Conservation (phyloP, 2,797 vertebrate genomes). For the Neosalanx taihuensis region DNA sequence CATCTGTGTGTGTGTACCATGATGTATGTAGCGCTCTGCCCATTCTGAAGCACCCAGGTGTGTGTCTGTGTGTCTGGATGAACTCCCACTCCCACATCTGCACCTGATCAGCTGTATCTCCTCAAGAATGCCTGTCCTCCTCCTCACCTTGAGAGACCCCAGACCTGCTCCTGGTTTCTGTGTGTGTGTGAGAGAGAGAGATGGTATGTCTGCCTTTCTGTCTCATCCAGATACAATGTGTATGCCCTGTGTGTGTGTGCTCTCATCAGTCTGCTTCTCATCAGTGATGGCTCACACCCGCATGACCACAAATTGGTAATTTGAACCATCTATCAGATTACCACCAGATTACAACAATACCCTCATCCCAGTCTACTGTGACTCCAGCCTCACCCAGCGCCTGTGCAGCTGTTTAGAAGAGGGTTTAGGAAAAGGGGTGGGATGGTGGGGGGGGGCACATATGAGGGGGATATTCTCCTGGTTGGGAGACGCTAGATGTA, state of each 20-base stretch:
- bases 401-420: background rate
- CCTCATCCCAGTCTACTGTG: background rate
- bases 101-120: constrained; percentile 35
- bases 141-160: constrained; percentile 26
- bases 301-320: constrained; percentile 8
- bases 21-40: too few relatives aligned
- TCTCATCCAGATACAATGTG: background rate
- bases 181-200: background rate
- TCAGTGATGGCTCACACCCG: background rate
- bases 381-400: background rate
- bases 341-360: constrained; percentile 14
- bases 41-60: background rate
- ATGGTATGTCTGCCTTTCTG: background rate
- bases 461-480: background rate
- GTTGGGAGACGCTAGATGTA: too few relatives aligned
- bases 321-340: constrained; percentile 11
- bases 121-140: constrained; percentile 49
- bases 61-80: constrained; percentile 16
- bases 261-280: background rate
- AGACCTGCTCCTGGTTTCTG: background rate
- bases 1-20: background rate
- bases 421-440: background rate
- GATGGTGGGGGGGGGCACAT: background rate
- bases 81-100: constrained; percentile 50
- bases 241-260: background rate